Conservation (phyloP, 2,888 invertebrate species). For the Megastigmus dorsalis region DNA sequence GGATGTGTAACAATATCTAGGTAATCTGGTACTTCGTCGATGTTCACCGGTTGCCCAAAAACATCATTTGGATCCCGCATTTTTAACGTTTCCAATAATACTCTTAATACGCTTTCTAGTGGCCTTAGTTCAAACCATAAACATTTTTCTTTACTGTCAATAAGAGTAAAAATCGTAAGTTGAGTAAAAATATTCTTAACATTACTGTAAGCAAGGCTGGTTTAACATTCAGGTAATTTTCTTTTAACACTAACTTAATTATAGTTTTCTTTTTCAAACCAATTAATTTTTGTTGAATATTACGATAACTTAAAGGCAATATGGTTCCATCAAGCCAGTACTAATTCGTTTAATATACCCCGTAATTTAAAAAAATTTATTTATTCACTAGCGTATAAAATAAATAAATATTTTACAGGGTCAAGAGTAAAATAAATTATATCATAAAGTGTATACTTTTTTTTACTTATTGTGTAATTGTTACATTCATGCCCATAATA, state of each 20-base stretch:
- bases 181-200: slow-evolving; percentile 9
- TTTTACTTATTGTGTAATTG: too few relatives aligned
- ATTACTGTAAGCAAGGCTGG: slow-evolving; percentile 7
- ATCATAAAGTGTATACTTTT: background rate
- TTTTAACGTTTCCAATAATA: slow-evolving; percentile 85
- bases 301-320: slow-evolving; percentile 65
- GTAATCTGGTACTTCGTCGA: slow-evolving; percentile 93
- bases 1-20: slow-evolving; percentile 88
- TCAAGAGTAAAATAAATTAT: background rate
- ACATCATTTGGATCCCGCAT: slow-evolving; percentile 89
- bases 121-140: slow-evolving; percentile 89
- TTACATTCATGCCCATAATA: too few relatives aligned
- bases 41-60: slow-evolving; percentile 94
- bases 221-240: background rate
- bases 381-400: background rate
- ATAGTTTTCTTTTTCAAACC: background rate
- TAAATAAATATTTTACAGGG: slow-evolving; percentile 13
- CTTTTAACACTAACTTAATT: too few relatives aligned
- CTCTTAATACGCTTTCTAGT: slow-evolving; percentile 85
- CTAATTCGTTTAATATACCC: slow-evolving; percentile 14
- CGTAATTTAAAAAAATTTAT: background rate
- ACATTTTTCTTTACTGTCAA: slow-evolving; percentile 82
- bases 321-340: slow-evolving; percentile 61
- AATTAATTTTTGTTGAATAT: background rate
- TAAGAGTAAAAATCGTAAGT: slow-evolving; percentile 21